phyloP scores from a whole-genome alignment of 64 coral and sea anemone genomes.

The Platygyra sinensis region DNA sequence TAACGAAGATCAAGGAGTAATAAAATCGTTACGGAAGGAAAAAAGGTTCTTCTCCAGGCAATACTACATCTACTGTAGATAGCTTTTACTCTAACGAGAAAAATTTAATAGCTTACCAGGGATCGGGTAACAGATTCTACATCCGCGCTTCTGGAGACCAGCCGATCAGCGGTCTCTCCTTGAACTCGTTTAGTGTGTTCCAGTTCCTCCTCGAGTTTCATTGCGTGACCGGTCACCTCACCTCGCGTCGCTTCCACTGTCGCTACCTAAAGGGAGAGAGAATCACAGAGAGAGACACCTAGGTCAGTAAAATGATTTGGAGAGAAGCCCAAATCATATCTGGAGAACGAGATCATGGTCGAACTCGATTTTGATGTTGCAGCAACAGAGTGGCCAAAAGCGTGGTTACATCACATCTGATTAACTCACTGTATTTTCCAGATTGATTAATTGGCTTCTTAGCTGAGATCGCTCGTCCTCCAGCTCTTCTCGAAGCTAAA shows the following conservation, averaged over 20 bases:
- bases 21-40: no score
- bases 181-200: conserved; percentile 57
- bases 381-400: no score
- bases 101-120: conserved; percentile 25
- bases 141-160: conserved; percentile 63
- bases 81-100: background rate
- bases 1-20: no score
- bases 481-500: conserved; percentile 72
- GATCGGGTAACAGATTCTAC: conserved; percentile 65
- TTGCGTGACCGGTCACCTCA: conserved; percentile 41
- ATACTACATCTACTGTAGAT: no score
- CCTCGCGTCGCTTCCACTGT: conserved; percentile 43
- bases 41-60: no score
- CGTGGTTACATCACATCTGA: no score
- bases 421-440: conserved; percentile 54
- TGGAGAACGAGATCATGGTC: no score
- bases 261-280: conserved; percentile 15
- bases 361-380: no score
- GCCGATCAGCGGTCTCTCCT: conserved; percentile 58
- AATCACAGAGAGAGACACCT: background rate
- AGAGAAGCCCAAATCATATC: no score
- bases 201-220: conserved; percentile 63
- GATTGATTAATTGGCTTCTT: conserved; percentile 42
- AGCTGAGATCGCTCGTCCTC: conserved; percentile 65
- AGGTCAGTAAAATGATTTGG: no score